Evolutionary conservation across 2,888 invertebrate genomes (phyloP).

Genomic region (Acrobasis consociella): DNA sequence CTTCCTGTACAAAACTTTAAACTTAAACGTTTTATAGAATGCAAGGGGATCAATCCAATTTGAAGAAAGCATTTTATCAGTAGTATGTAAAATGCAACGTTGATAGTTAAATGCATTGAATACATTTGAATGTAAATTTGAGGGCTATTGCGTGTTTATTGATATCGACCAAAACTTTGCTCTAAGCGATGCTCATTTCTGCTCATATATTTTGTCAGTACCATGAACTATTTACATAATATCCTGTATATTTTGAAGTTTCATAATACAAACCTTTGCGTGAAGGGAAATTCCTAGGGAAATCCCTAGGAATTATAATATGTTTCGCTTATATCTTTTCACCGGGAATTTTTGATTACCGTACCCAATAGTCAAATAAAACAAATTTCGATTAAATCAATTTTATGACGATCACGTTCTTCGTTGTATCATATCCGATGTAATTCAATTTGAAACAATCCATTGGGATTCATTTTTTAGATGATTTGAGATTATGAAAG

Average conservation of each 20-base stretch:
- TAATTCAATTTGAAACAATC: neutral
- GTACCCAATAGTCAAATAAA: neutral
- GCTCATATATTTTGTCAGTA: neutral
- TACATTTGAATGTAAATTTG: neutral
- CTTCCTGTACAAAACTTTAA: neutral
- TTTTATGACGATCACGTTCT: neutral
- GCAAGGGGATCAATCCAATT: neutral
- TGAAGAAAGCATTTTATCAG: neutral
- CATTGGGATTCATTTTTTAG: constrained; percentile 6
- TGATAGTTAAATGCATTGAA: neutral
- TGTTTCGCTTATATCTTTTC: neutral
- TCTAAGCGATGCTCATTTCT: neutral
- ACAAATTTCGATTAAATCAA: neutral
- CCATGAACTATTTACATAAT: neutral
- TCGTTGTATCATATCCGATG: neutral
- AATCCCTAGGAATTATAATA: neutral
- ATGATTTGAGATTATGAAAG: constrained; percentile 25
- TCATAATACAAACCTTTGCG: neutral
- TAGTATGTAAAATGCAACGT: neutral
- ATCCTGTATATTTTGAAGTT: neutral
- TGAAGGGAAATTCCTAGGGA: neutral
- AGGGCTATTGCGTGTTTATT: neutral
- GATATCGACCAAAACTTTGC: neutral
- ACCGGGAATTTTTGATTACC: neutral
- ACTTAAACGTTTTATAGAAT: neutral